Base-by-base conservation (phyloP, 2,888 invertebrate genomes). In the Heliconius charithonia region DNA sequence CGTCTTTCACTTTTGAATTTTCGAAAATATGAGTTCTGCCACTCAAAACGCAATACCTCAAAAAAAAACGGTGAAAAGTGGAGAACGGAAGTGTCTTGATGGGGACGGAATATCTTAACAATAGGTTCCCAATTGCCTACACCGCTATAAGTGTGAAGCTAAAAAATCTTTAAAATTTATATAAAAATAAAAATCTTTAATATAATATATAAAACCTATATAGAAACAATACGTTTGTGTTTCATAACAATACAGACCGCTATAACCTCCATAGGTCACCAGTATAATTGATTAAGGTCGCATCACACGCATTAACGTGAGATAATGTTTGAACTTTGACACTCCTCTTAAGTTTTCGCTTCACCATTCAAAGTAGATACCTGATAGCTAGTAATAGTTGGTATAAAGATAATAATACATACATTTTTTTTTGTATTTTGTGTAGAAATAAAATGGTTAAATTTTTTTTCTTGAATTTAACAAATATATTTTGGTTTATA, bases 271-370 rank as follows among this genome's bases (percentile, higher is more conserved):
- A 85, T 86, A 89, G 94, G 93, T 94, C 94, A 93, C 87, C 85
- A 87, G 88, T 88, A 91, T 94, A 94, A 94, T 94, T 94, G 94
- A 94, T 94, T 94, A 93, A 93, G 93, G 87, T 91, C 89, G 91
- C 86, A 84, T 85, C 90, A 87, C 87, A 87, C 91, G 86, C 94
- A 94, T 94, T 94, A 94, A 93, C 94, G 94, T 94, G 93, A 93
- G 94, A 92, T 94, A 94, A 92, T 91, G 93, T 90, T 94, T 94
- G 91, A 93, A 93, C 94, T 89, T 81, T 92, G 93, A 91, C 93
- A 86, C 87, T 75, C 85, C 88, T 93, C 92, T 93, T 91, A 93
- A 93, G 93, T 87, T 92, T 91, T 92, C 90, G 89, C 90, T 87
- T 87, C 86, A 83, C 90, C 89, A 89, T 84, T 87, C 81, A 86